Evolutionary conservation across 2,888 invertebrate species (phyloP).

Genomic region (Acronicta aceris): DNA sequence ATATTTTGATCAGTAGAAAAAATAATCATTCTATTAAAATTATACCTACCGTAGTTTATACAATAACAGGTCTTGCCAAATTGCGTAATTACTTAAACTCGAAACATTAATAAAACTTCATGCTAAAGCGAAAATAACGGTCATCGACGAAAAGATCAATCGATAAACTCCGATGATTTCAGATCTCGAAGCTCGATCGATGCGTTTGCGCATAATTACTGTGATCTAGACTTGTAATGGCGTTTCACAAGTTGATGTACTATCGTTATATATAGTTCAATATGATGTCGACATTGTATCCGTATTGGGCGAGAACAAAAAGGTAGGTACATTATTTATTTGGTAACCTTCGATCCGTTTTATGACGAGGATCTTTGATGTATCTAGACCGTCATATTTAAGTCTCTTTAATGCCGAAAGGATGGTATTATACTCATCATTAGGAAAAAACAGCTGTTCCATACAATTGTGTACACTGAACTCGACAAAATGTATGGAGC

Average conservation of each 20-base stretch:
- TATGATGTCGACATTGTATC: slow-evolving; percentile 31
- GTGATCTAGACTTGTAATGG: slow-evolving; percentile 32
- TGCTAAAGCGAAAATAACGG: slow-evolving; percentile 30
- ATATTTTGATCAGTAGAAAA: too few relatives aligned
- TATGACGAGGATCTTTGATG: slow-evolving; percentile 22
- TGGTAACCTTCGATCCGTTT: slow-evolving; percentile 11
- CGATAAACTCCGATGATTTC: slow-evolving; percentile 28
- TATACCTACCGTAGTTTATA: neutral
- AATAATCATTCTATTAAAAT: too few relatives aligned
- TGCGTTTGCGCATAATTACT: slow-evolving; percentile 48
- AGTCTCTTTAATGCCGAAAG: too few relatives aligned
- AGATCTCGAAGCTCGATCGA: slow-evolving; percentile 16
- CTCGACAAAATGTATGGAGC: too few relatives aligned
- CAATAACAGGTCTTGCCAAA: neutral
- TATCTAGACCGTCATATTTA: too few relatives aligned
- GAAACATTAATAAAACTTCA: slow-evolving; percentile 7
- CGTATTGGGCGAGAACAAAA: slow-evolving; percentile 9
- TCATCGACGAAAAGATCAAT: slow-evolving; percentile 16
- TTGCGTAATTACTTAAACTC: slow-evolving; percentile 11
- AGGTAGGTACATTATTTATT: slow-evolving; percentile 1
- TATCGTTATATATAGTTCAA: slow-evolving; percentile 33
- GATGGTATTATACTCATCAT: too few relatives aligned
- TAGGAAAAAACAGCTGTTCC: too few relatives aligned
- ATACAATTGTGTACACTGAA: too few relatives aligned
- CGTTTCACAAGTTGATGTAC: slow-evolving; percentile 40